phyloP scores from a whole-genome alignment of 2,888 invertebrate genomes.

The Chaitophorus viminalis region DNA sequence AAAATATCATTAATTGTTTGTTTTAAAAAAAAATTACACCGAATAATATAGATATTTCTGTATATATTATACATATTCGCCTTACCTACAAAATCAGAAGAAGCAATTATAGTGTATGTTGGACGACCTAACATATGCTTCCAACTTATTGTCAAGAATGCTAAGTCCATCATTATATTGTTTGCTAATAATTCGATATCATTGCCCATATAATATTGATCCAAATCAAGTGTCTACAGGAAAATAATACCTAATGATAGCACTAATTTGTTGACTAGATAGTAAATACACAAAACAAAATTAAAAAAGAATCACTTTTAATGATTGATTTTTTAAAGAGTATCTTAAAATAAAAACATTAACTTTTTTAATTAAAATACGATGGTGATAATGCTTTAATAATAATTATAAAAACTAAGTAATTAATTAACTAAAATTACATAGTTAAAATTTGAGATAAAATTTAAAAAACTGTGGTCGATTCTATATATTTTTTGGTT shows the following conservation, averaged over 20 bases:
- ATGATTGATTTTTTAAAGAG: not conserved
- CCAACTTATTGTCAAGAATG: conserved; percentile 97
- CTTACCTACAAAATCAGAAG: conserved; percentile 84
- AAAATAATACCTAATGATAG: conserved; percentile 53
- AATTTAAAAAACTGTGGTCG: not conserved
- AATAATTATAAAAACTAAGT: not conserved
- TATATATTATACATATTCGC: conserved; percentile 7
- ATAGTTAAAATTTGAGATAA: not conserved
- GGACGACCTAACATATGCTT: conserved; percentile 96
- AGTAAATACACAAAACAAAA: conserved; percentile 26
- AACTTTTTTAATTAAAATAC: not conserved
- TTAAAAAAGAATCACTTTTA: conserved; percentile 58
- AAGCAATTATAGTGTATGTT: conserved; percentile 88
- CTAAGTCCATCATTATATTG: conserved; percentile 92
- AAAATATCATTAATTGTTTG: not conserved
- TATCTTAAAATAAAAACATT: not conserved
- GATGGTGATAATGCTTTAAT: not conserved
- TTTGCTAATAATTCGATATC: conserved; percentile 95
- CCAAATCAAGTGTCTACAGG: conserved; percentile 86
- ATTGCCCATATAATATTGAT: conserved; percentile 96
- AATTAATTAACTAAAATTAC: not conserved
- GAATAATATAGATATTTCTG: not conserved
- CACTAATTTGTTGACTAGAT: conserved; percentile 25
- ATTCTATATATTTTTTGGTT: not conserved
- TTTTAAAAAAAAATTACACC: conserved; percentile 15